A percentile compares a stretch with the other conserved stretches of the same genome.
Evolutionary conservation across 1,140 invertebrate genomes (phyloP).

Genomic region (Euborellia annulipes): DNA sequence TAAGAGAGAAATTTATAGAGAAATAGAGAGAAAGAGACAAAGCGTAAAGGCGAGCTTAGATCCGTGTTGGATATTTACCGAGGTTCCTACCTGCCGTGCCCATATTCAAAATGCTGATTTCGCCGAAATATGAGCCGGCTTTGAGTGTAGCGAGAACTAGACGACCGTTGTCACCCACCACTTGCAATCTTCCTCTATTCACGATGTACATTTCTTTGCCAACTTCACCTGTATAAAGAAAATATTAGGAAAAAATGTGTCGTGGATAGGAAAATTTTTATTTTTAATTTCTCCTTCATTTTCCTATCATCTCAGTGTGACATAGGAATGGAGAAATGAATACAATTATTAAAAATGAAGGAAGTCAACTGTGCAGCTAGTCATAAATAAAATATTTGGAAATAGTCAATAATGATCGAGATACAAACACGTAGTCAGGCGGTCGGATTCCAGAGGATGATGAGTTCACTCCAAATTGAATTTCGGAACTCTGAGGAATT

Average conservation of each 20-base stretch:
- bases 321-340: too few species aligned
- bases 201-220: slow-evolving; percentile 99
- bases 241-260: slow-evolving; percentile 15
- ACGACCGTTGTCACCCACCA: slow-evolving; percentile 93
- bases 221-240: slow-evolving; percentile 67
- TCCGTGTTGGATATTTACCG: slow-evolving; percentile 11
- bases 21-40: slow-evolving; percentile 17
- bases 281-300: too few species aligned
- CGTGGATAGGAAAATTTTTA: too few species aligned
- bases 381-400: too few species aligned
- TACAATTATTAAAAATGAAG: too few species aligned
- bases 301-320: too few species aligned
- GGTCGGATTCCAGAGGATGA: too few species aligned
- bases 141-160: slow-evolving; percentile 91
- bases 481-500: too few species aligned
- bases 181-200: slow-evolving; percentile 86
- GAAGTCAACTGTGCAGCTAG: too few species aligned
- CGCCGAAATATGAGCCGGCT: slow-evolving; percentile 97
- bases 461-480: too few species aligned
- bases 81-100: slow-evolving; percentile 81
- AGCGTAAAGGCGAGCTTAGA: slow-evolving; percentile 2
- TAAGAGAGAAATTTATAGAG: slow-evolving; percentile 17
- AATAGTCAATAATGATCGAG: too few species aligned
- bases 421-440: too few species aligned
- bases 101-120: slow-evolving; percentile 99